Evolutionary conservation across 2,113 vertebrate genomes (phyloP).

Genomic region (Paradoxurus hermaphroditus): DNA sequence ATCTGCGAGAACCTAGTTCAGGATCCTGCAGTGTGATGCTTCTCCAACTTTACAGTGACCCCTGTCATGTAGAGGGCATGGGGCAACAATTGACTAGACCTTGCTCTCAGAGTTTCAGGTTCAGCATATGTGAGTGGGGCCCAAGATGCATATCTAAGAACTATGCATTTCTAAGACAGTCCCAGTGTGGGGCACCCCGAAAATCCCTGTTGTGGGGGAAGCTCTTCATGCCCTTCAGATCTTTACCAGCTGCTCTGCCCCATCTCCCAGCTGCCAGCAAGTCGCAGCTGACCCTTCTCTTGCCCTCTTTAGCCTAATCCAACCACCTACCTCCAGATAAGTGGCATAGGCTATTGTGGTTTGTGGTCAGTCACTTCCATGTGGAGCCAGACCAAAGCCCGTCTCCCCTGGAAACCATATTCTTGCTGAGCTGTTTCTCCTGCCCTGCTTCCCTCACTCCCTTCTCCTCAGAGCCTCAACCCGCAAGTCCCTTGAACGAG

Average conservation of each 20-base stretch:
- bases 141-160: neutral
- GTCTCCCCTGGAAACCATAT: neutral
- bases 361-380: neutral
- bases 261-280: neutral
- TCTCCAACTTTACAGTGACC: neutral
- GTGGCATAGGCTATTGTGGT: neutral
- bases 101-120: neutral
- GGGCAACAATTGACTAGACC: neutral
- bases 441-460: neutral
- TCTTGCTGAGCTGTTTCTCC: neutral
- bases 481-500: neutral
- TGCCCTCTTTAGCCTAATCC: neutral
- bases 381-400: neutral
- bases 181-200: rapidly evolving
- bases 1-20: neutral
- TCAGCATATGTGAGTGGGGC: neutral
- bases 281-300: neutral
- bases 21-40: neutral
- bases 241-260: neutral
- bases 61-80: neutral
- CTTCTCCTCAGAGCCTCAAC: neutral
- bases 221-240: neutral
- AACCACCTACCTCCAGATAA: neutral
- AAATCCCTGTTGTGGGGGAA: neutral
- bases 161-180: neutral